Percentiles rank a stretch among this genome's conserved stretches.
phyloP scores from a whole-genome alignment of 1,140 invertebrate genomes.

The Anagrus nilaparvatae region DNA sequence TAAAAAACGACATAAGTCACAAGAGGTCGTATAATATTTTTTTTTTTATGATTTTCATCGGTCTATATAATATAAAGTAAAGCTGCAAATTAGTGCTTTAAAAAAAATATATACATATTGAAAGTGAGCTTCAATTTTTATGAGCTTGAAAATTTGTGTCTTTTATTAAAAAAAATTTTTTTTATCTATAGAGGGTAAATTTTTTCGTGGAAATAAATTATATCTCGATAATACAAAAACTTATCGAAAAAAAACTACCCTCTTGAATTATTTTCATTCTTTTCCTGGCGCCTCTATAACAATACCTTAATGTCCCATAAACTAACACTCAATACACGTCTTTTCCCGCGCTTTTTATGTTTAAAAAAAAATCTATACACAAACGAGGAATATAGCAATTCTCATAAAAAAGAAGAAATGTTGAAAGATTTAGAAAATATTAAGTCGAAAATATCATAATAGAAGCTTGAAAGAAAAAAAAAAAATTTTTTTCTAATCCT shows the following conservation, averaged over 20 bases:
- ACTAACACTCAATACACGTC: constrained; percentile 21
- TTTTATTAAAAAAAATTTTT: too few species aligned
- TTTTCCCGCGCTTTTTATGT: constrained; percentile 14
- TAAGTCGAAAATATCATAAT: too few species aligned
- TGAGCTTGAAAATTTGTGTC: constrained; percentile 34
- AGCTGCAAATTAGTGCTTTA: constrained; percentile 32
- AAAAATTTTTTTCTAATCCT: not conserved
- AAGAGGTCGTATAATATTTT: too few species aligned
- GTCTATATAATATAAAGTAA: too few species aligned
- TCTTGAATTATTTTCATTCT: constrained; percentile 41
- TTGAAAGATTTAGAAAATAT: too few species aligned
- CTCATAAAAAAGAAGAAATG: not conserved
- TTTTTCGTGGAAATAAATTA: too few species aligned
- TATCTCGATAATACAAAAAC: too few species aligned
- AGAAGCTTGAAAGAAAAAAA: not conserved
- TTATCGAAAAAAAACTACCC: constrained; percentile 28
- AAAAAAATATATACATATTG: constrained; percentile 14
- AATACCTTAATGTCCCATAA: constrained; percentile 38
- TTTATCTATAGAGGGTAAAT: too few species aligned
- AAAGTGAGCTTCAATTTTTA: constrained; percentile 28
- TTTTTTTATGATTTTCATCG: too few species aligned
- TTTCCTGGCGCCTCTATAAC: constrained; percentile 26
- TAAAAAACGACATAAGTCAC: too few species aligned
- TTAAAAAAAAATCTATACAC: too few species aligned
- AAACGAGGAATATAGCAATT: too few species aligned